A percentile compares a stretch with the other conserved stretches of the same genome.
phyloP scores from a whole-genome alignment of 1,140 invertebrate genomes.

The Caenorhabditis latens region DNA sequence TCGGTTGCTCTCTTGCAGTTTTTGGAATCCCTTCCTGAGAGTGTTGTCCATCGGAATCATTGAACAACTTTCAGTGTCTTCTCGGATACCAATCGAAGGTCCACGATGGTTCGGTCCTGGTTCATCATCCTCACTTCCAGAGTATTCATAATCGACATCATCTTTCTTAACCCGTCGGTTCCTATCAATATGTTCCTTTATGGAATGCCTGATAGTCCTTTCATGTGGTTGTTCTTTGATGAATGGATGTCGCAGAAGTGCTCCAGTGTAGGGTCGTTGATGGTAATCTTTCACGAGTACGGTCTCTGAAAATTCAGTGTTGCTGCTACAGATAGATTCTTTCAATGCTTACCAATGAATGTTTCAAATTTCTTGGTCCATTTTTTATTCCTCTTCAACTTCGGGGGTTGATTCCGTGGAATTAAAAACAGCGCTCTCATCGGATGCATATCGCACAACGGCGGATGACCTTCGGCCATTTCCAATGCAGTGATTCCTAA shows the following conservation, averaged over 20 bases:
- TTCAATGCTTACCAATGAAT: conserved; percentile 84
- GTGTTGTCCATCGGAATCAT: conserved; percentile 92
- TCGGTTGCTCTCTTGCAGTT: conserved; percentile 85
- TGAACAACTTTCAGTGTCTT: conserved; percentile 84
- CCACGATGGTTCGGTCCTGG: conserved; percentile 78
- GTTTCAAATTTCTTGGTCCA: conserved; percentile 83
- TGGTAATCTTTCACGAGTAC: conserved; percentile 97
- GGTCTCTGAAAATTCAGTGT: conserved; percentile 84
- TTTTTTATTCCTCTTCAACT: conserved; percentile 93
- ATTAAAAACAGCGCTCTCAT: conserved; percentile 99
- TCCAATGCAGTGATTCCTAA: conserved; percentile 93
- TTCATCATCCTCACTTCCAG: conserved; percentile 79
- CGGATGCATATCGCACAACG: conserved; percentile 92
- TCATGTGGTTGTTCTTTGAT: conserved; percentile 98
- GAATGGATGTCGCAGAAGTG: conserved; percentile 95
- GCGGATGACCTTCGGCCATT: conserved; percentile 99
- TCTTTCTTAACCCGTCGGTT: conserved; percentile 73
- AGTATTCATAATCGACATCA: conserved; percentile 77
- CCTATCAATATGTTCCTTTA: conserved; percentile 98
- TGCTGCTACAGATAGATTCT: conserved; percentile 46
- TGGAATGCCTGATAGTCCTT: conserved; percentile 94
- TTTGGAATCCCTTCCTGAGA: conserved; percentile 93
- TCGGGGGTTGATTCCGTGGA: conserved; percentile 94
- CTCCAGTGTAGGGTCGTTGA: conserved; percentile 96
- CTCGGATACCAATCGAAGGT: conserved; percentile 78